phyloP scores from a whole-genome alignment of 1,140 invertebrate genomes.

The Drosophila sulfurigaster region DNA sequence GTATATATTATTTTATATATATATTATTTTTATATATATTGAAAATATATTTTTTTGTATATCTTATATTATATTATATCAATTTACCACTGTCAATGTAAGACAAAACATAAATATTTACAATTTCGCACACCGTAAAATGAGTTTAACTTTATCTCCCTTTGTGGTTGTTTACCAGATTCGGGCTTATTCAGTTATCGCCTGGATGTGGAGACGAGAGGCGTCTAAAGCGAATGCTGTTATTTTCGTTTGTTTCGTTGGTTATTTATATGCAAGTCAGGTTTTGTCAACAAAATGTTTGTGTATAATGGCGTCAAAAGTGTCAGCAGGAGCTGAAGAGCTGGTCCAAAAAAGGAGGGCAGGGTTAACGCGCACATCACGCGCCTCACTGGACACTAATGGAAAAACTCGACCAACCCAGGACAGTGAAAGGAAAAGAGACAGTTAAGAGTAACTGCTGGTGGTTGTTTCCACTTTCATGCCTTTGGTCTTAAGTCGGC shows the following conservation, averaged over 20 bases:
- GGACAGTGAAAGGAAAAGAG: constrained; percentile 15
- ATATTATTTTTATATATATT: too few relatives aligned
- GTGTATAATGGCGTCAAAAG: constrained; percentile 70
- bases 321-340: constrained; percentile 9
- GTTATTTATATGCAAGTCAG: constrained; percentile 83
- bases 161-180: constrained; percentile 80
- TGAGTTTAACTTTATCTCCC: constrained; percentile 81
- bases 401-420: constrained; percentile 60
- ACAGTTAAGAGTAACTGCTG: constrained; percentile 22
- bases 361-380: constrained; percentile 63
- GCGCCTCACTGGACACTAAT: constrained; percentile 80
- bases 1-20: too few relatives aligned
- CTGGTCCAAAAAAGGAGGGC: background rate
- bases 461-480: constrained; percentile 64
- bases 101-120: constrained; percentile 72
- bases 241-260: constrained; percentile 72
- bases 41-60: too few relatives aligned
- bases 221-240: constrained; percentile 18
- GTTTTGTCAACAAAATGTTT: constrained; percentile 63
- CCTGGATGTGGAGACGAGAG: background rate
- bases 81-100: constrained; percentile 47
- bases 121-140: constrained; percentile 80
- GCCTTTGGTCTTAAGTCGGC: constrained; percentile 62
- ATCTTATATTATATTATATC: too few relatives aligned
- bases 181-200: constrained; percentile 40